phyloP scores from a whole-genome alignment of 30 jellyfish, hydroid and myxozoan genomes.

The Mastigias papua region DNA sequence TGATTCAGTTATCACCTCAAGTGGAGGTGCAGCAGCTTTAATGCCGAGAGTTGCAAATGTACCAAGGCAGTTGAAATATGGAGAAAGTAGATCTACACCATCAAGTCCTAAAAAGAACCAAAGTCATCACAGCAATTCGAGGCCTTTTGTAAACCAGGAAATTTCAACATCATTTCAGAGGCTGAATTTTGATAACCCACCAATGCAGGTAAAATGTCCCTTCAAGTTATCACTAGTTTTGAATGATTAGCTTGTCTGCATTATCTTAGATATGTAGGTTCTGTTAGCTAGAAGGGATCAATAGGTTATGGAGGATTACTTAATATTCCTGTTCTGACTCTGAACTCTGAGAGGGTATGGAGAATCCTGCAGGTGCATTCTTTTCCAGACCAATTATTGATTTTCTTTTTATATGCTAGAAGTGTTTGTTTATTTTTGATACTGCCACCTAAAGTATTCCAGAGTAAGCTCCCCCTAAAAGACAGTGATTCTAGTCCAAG shows the following conservation, averaged over 20 bases:
- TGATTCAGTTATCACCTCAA: conserved; percentile 84
- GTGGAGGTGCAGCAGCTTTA: conserved; percentile 82
- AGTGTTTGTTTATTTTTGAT: too few species aligned
- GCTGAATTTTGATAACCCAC: conserved; percentile 59
- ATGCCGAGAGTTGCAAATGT: conserved; percentile 90
- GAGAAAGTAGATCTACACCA: conserved; percentile 68
- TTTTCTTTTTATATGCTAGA: too few species aligned
- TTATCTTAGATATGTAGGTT: background rate
- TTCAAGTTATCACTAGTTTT: background rate
- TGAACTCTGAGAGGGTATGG: too few species aligned
- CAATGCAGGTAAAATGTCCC: conserved; percentile 7
- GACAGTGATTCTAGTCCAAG: too few species aligned
- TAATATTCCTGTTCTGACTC: too few species aligned
- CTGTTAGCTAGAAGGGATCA: too few species aligned
- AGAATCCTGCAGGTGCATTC: too few species aligned
- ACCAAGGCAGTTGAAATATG: conserved; percentile 81
- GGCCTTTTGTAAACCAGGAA: conserved; percentile 30
- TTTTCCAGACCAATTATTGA: too few species aligned
- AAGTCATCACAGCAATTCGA: conserved; percentile 5
- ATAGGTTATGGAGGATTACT: too few species aligned
- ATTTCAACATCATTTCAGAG: conserved; percentile 33
- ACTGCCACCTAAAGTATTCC: too few species aligned
- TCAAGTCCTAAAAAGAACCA: conserved; percentile 67
- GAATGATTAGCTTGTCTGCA: too few species aligned
- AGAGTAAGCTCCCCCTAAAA: too few species aligned